phyloP scores from a whole-genome alignment of 2,797 vertebrate genomes.

The Coregonus ussuriensis region DNA sequence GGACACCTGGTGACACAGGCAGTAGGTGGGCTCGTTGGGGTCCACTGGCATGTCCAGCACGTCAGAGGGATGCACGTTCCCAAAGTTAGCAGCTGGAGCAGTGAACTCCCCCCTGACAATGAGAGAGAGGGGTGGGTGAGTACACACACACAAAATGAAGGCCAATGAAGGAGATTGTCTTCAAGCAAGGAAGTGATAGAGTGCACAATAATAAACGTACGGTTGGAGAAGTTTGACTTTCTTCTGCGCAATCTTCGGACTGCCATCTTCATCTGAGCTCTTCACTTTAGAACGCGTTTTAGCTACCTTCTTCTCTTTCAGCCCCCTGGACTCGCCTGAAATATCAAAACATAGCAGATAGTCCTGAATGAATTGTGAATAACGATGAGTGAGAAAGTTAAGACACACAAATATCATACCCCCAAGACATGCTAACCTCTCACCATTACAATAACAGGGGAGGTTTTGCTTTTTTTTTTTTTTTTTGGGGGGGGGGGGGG shows the following conservation, averaged over 20 bases:
- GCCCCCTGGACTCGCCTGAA: constrained; percentile 82
- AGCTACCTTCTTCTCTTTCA: constrained; percentile 92
- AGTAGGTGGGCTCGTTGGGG: constrained; percentile 98
- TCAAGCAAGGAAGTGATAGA: neutral
- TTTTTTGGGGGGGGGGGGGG: no score
- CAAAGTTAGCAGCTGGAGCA: constrained; percentile 88
- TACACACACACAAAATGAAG: neutral
- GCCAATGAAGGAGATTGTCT: neutral
- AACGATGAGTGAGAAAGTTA: no score
- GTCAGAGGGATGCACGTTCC: constrained; percentile 95
- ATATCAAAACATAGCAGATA: constrained; percentile 19
- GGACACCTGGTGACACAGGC: constrained; percentile 98
- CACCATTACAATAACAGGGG: no score
- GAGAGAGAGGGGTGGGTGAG: neutral
- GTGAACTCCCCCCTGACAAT: constrained; percentile 88
- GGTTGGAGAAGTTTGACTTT: constrained; percentile 87
- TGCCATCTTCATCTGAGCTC: constrained; percentile 91
- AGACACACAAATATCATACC: no score
- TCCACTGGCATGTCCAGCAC: constrained; percentile 99
- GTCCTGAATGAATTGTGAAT: no score
- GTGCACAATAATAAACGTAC: constrained; percentile 48
- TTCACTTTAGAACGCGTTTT: constrained; percentile 93
- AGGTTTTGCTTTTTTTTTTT: no score
- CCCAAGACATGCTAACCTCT: neutral
- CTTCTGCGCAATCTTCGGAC: constrained; percentile 90